Base-by-base conservation (phyloP, 2,888 invertebrate genomes). In the Abscondita cerata region DNA sequence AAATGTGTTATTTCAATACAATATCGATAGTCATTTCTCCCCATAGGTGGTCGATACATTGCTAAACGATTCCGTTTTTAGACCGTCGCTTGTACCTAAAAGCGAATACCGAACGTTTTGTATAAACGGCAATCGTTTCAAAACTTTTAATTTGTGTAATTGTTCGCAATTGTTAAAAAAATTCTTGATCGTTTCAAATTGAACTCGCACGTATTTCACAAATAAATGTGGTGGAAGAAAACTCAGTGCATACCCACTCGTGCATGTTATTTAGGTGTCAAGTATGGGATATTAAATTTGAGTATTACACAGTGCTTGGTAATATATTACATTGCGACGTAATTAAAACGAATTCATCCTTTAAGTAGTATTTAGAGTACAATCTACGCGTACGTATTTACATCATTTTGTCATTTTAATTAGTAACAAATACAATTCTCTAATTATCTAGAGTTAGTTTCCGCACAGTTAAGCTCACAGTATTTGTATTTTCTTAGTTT, bases 231-330 rank as follows among this genome's bases (percentile, higher is more conserved):
- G 18, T 25, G 19, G 44, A 57, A 55, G 55, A 36, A 50, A 41
- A 50, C 41, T 51, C 20, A 20, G 36, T 57, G 34, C 51, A 47
- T 56, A 18, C 20, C 36, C 15, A 48, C 15, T 41, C 48, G 40
- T 18, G 51, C 51, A 48, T 51, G 40, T 59, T 59, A 59, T 59
- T 59, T 59, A 25, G 25, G 41, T 50, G 59, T 59, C 50, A 59
- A 59, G 50, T 50, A 53, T 50, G 25, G 48, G 20, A 59, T 59
- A 54, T 59, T 53, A 54, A 53, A 54, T 54, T 59, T 53, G 53
- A 59, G 36, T 41, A 48, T 54, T 52, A 40, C 20, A 52, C 20
- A 19, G n/a, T 36, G 18, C 38, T 15, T 34, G 11, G 33, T 16
- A 33, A 16, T 51, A 33, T 18, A 34, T 52, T 33, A 51, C 51